Evolutionary conservation across 2,797 vertebrate genomes (phyloP), one percentile per base, ranked within the genome.

Genomic region (Chloroceryle amazona): DNA sequence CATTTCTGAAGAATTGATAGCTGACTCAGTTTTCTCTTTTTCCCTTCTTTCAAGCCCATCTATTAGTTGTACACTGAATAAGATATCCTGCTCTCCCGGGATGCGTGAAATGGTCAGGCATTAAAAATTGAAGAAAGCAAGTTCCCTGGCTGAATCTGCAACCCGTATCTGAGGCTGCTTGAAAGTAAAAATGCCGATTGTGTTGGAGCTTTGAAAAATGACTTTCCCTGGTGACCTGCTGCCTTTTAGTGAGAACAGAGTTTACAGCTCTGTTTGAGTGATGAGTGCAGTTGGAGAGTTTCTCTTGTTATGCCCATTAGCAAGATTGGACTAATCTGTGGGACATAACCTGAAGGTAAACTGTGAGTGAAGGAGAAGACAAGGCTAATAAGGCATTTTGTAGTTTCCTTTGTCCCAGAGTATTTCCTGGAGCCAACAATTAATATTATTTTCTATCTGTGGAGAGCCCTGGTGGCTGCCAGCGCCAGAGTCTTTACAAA

Each of bases 91-190:
- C 94, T 94, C 89, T 96, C 94, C 75, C 19, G 57, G 95, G 93
- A 96, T 54, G 57, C 3, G 6, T 96, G 84, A 95, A 97, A 90
- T 94, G 90, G 92, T 85, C 78, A 96, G 82, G 66, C 93, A 96
- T 96, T 97, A 97, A 97, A 97, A 97, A 96, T 89, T 94, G 94
- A 97, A 97, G 83, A 89, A 95, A 95, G 70, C 35, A 44, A 67
- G 62, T 93, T 97, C 74, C 71, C 81, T 92, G 89, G 49, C 67
- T 73, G 78, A 95, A 87, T 81, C 88, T 95, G 79, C 46, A 93
- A 10, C 10, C 87, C 80, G 96, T 95, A 94, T 98, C 84, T 96
- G 74, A 94, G 89, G 52, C 84, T 90, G 78, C 90, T 94, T 93
- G 91, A 96, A 96, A 97, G 91, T 92, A 81, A 96, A 94, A 96